Base-by-base conservation (phyloP, 2,888 invertebrate genomes). In the Melieria crassipennis region DNA sequence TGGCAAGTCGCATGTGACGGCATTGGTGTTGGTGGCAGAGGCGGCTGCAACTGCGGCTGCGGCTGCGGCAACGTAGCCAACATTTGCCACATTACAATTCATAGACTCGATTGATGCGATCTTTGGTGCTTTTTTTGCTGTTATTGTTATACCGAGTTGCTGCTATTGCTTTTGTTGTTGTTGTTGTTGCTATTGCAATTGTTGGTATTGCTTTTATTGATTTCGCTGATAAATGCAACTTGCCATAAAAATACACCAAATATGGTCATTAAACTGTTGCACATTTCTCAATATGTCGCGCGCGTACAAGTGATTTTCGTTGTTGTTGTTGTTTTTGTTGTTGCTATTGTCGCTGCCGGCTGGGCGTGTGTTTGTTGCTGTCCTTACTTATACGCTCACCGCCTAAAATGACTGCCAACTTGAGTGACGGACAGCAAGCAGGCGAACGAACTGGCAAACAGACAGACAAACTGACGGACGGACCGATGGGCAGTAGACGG, bases 241-340 rank as follows among this genome's bases (percentile, higher is more conserved):
- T 81, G 84, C 83, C 84, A 83, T 84, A 84, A 84, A 83, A 83
- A 81, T 83, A 77, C 76, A 77, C 85, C 83, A 80, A 84, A 85
- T 81, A 84, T 84, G 84, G 84, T 80, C 82, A 83, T 82, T 85
- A 82, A 82, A 85, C 84, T 84, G 85, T 84, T 84, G 84, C 85
- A 83, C 85, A 85, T 85, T 85, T 84, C 84, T 85, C 85, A 84
- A 84, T 84, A 85, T 84, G 84, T 84, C 85, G 85, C 85, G 79
- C 78, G 69, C 71, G 70, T 65, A 71, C 73, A 72, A 69, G 65
- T 70, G 70, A 42, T 71, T 70, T 58, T 65, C 71, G 55, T 70
- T 73, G 46, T 57, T 68, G 57, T 62, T 65, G 62, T 65, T 50
- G 13, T 81, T 78, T 76, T 76, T 72, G 75, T 77, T 70, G 58